Base-by-base conservation (phyloP, 2,113 vertebrate genomes). In the Muscicapa adusta region DNA sequence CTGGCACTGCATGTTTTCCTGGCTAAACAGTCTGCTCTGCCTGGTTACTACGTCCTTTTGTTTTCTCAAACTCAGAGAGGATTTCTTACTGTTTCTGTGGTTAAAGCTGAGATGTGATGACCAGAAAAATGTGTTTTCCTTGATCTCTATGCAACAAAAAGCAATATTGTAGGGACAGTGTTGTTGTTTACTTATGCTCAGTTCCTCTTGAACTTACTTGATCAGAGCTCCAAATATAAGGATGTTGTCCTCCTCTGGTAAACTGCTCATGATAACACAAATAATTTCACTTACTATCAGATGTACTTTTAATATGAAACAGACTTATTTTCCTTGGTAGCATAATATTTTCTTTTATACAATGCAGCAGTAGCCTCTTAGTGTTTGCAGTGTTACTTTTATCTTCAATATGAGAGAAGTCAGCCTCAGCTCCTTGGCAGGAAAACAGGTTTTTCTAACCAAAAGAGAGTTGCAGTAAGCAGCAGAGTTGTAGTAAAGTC, bases 31-130 rank as follows among this genome's bases (percentile, higher is more conserved):
- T 74, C 72, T 73, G 28, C 45, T 75, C 53, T 93, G 92, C 94
- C 79, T 93, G 75, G 75, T 93, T 84, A 94, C 91, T 87, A 91
- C 53, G 65, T 10, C 47, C 61, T 92, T 89, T 81, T 93, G 89
- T 94, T 92, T 93, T 78, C 43, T 71, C 76, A 56, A 93, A 43
- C 73, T 95, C 43, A 36, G 43, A 73, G 34, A 48, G 68, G 80
- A 72, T 78, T 89, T 92, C 75, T 94, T 71, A 50, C 36, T 38
- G 23, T 33, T 85, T 54, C 19, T 5, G 3, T 31, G 18, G 13
- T 26, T 60, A 81, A 84, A 91, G 65, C 53, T 72, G 40, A 84
- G 83, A 83, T 25, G 13, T 20, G 38, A 60, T 36, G 29, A 47
- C 29, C 47, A 80, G 56, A 77, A 86, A 88, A 63, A 74, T 53